Conservation (phyloP, 2,797 vertebrate genomes). For the Sebastes matsubarae region DNA sequence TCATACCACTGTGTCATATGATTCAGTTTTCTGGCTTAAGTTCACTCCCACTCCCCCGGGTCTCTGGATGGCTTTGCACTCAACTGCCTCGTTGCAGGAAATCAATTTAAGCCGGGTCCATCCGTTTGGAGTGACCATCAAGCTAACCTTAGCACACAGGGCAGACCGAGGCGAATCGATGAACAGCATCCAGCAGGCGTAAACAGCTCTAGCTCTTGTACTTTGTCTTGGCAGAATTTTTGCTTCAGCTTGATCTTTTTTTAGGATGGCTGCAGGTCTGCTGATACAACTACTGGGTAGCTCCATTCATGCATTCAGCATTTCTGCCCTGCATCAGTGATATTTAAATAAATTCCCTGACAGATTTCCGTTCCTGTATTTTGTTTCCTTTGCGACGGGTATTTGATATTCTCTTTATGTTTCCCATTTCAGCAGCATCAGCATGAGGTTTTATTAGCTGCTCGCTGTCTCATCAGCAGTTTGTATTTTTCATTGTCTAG, state of each 20-base stretch:
- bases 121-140: slow-evolving; percentile 22
- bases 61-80: slow-evolving; percentile 11
- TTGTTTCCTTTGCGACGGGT: neutral
- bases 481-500: neutral
- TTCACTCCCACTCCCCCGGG: neutral
- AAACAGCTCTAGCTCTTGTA: neutral
- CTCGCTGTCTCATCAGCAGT: neutral
- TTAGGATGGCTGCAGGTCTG: neutral
- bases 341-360: neutral
- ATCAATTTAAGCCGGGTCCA: slow-evolving; percentile 16
- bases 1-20: slow-evolving; percentile 19
- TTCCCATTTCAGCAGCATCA: neutral
- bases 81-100: slow-evolving; percentile 26
- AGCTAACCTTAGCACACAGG: neutral
- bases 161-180: slow-evolving; percentile 22
- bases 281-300: neutral
- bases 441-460: neutral
- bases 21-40: slow-evolving; percentile 10
- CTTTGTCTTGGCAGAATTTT: neutral
- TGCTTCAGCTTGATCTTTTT: neutral
- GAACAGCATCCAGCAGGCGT: neutral
- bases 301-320: neutral
- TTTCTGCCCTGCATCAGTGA: neutral
- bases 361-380: neutral
- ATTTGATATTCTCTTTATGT: neutral